Conservation (phyloP, 2,888 invertebrate genomes). For the Morpho achilles region DNA sequence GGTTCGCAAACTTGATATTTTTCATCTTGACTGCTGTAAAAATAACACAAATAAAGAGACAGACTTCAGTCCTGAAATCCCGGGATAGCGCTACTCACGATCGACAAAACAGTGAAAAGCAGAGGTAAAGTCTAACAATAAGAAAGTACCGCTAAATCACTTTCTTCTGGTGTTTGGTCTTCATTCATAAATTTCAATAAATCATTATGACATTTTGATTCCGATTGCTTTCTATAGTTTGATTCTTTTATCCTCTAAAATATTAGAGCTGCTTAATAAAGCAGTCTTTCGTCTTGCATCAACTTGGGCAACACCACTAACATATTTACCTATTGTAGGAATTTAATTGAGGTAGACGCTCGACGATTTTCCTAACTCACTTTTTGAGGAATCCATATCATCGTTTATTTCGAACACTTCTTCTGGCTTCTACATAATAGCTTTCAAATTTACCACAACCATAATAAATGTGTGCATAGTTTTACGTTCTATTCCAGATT, state of each 20-base stretch:
- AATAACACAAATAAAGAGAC: constrained; percentile 57
- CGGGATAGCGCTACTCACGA: constrained; percentile 60
- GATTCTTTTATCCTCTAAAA: too few species aligned
- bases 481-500: constrained; percentile 70
- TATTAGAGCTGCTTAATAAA: too few species aligned
- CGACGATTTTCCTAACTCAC: too few species aligned
- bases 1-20: constrained; percentile 57
- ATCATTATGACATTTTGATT: too few species aligned
- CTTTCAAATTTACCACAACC: constrained; percentile 1
- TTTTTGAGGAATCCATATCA: too few species aligned
- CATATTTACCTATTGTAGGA: too few species aligned
- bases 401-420: too few species aligned
- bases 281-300: too few species aligned
- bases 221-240: too few species aligned
- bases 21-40: constrained; percentile 59
- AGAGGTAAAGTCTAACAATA: constrained; percentile 42
- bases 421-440: too few species aligned
- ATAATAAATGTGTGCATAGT: constrained; percentile 18
- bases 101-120: constrained; percentile 54
- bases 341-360: too few species aligned
- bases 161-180: background rate
- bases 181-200: background rate
- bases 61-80: constrained; percentile 56
- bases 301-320: too few species aligned
- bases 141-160: background rate